Conservation (phyloP, 2,797 vertebrate species). For the Coluber constrictor region DNA sequence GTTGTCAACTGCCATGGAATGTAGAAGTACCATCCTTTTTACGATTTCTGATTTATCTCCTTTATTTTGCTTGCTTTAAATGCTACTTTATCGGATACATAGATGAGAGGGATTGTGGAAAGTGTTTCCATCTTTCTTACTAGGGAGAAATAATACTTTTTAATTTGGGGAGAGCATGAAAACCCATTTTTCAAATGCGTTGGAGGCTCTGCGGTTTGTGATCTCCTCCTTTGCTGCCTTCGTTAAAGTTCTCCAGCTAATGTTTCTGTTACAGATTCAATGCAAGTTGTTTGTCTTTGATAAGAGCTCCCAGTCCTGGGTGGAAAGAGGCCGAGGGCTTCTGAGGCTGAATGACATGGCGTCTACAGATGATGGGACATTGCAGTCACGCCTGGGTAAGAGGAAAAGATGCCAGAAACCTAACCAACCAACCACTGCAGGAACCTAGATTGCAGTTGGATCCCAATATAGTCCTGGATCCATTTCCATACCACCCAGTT, state of each 20-base stretch:
- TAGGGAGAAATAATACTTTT: not conserved
- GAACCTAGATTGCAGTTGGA: not conserved
- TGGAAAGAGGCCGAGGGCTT: conserved; percentile 92
- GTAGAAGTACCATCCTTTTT: not conserved
- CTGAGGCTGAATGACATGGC: conserved; percentile 98
- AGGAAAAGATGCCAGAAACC: not conserved
- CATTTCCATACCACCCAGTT: not conserved
- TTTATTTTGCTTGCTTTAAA: not conserved
- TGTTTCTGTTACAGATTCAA: conserved; percentile 82
- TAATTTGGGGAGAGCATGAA: not conserved
- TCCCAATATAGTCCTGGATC: not conserved
- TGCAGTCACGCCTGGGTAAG: conserved; percentile 94
- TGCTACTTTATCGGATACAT: not conserved
- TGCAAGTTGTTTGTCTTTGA: conserved; percentile 98
- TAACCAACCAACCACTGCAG: not conserved
- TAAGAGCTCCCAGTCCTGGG: conserved; percentile 94
- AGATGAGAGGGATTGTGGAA: not conserved
- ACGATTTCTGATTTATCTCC: not conserved
- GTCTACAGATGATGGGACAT: conserved; percentile 87
- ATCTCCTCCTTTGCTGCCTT: not conserved
- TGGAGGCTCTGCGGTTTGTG: not conserved
- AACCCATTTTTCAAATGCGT: not conserved
- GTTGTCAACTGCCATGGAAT: not conserved
- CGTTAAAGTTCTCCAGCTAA: not conserved
- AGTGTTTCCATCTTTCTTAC: not conserved